A percentile compares a stretch with the other conserved stretches of the same genome.
phyloP scores from a whole-genome alignment of 2,888 invertebrate species.

The Andrena bicolor region DNA sequence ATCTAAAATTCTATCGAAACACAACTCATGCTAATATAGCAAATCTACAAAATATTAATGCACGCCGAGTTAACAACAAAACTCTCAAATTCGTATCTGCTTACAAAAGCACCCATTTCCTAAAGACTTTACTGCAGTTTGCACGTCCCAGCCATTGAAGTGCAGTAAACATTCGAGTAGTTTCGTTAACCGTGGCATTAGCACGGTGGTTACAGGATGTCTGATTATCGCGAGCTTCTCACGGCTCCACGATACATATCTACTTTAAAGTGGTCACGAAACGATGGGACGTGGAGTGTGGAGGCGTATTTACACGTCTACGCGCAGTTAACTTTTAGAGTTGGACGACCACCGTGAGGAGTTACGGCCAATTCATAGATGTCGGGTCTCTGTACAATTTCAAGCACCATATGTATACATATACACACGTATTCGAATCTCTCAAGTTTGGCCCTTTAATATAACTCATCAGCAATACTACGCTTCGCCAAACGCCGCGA shows the following conservation, averaged over 20 bases:
- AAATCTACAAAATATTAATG: too few relatives aligned
- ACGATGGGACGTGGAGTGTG: not conserved
- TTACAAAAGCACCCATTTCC: too few relatives aligned
- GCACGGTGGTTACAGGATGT: not conserved
- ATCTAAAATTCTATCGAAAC: too few relatives aligned
- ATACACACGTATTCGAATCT: slow-evolving; percentile 19
- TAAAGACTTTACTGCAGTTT: too few relatives aligned
- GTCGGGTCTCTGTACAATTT: slow-evolving; percentile 7
- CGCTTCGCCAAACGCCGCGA: slow-evolving; percentile 56
- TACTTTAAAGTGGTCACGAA: not conserved
- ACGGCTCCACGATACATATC: not conserved
- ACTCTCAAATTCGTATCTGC: too few relatives aligned
- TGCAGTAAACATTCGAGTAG: too few relatives aligned
- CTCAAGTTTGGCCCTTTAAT: slow-evolving; percentile 60
- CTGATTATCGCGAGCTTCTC: not conserved
- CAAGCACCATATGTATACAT: not conserved
- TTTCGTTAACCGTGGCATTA: too few relatives aligned
- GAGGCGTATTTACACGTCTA: not conserved
- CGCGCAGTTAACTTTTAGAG: slow-evolving; percentile 50
- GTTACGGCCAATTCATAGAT: slow-evolving; percentile 50
- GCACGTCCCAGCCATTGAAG: too few relatives aligned
- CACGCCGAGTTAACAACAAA: too few relatives aligned
- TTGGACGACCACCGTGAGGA: slow-evolving; percentile 47
- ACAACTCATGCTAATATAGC: too few relatives aligned
- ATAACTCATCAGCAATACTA: slow-evolving; percentile 64